Evolutionary conservation across 2,113 vertebrate genomes (phyloP).

Genomic region (Takifugu flavidus): DNA sequence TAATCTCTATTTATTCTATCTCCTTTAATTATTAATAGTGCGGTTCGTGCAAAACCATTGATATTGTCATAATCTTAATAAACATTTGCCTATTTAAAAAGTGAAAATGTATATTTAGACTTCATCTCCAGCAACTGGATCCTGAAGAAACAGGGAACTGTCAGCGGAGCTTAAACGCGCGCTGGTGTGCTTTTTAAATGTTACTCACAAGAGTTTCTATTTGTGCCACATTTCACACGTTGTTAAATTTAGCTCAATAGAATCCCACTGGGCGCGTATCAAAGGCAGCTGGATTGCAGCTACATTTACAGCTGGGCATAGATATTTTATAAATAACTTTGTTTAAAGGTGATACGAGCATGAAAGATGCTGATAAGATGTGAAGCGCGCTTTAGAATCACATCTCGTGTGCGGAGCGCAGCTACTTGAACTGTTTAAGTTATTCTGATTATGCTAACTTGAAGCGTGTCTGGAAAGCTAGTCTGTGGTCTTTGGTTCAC

Average conservation of each 20-base stretch:
- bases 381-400: constrained; percentile 32
- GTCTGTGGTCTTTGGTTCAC: constrained; percentile 55
- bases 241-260: background rate
- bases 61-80: no score
- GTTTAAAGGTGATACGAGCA: background rate
- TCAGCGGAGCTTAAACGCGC: no score
- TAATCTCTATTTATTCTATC: no score
- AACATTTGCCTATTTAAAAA: no score
- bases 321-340: background rate
- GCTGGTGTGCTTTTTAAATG: background rate
- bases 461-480: constrained; percentile 45
- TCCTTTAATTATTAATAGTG: no score
- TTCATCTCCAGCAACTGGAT: no score
- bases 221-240: background rate
- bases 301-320: background rate
- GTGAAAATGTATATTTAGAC: no score
- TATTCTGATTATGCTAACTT: constrained; percentile 55
- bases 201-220: background rate
- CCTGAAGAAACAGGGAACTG: no score
- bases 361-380: constrained; percentile 22
- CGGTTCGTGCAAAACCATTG: no score
- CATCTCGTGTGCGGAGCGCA: constrained; percentile 23
- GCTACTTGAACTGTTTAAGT: constrained; percentile 35
- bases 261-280: background rate
- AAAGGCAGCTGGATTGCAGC: background rate